Evolutionary conservation across 1,140 invertebrate genomes (phyloP), one percentile per base, ranked within the genome.

Genomic region (Formica exsecta): DNA sequence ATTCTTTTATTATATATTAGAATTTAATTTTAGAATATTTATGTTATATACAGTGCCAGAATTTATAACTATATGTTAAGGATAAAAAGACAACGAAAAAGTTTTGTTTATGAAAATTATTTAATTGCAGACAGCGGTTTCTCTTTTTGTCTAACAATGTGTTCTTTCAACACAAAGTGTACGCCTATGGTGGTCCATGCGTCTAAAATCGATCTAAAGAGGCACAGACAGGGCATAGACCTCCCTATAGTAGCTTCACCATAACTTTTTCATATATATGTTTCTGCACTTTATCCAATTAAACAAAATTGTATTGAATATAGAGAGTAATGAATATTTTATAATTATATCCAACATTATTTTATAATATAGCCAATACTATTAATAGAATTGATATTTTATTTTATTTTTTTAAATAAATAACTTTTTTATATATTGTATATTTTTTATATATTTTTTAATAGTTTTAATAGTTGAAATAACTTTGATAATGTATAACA

Each of bases 141-240:
- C 19, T 38, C 19, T 38, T 44, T 68, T 13, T 11, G 36, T 29
- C n/a, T 38, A 32, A 13, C 44, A 54, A n/a, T 79, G 9, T 51
- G 44, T 29, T 32, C 32, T 80, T 32, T 48, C 19, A 16, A 54
- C n/a, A 6, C 41, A 11, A 61, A 68, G 86, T 86, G 74, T 85
- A 76, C 77, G 89, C 85, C 89, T 91, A 66, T 86, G 87, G 80
- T 89, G 91, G 91, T 90, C 90, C 92, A 91, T 74, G 90, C 89
- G 85, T 87, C 86, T 90, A 90, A 92, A 93, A 93, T 93, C 92
- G 92, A 93, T 93, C 90, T 88, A 89, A 86, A 90, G 91, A 91
- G 89, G 88, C 91, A 91, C 90, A 90, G 92, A 89, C 91, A 87
- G 86, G 90, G 87, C 92, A 92, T 91, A 87, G 90, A 92, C 90